Percentiles rank a stretch among this genome's conserved stretches.
Evolutionary conservation across 2,888 invertebrate species (phyloP).

Genomic region (Erebia palarica): DNA sequence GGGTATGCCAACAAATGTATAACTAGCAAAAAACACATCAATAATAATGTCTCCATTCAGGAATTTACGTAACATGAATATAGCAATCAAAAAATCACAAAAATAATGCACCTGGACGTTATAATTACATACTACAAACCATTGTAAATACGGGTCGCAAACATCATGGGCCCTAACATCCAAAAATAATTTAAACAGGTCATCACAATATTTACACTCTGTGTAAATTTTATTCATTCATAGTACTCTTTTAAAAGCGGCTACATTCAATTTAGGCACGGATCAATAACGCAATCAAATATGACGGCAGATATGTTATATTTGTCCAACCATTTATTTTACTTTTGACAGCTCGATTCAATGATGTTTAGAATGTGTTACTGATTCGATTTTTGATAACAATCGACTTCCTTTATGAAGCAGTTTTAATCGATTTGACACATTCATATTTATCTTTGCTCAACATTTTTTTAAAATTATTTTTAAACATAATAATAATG

Average conservation of each 20-base stretch:
- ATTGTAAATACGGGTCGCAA: slow-evolving; percentile 59
- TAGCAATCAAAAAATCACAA: slow-evolving; percentile 60
- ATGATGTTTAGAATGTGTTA: too few species aligned
- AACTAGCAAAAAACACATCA: slow-evolving; percentile 30
- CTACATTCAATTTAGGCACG: slow-evolving; percentile 23
- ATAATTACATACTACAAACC: slow-evolving; percentile 40
- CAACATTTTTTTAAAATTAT: too few species aligned
- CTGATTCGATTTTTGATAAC: too few species aligned
- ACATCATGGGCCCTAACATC: slow-evolving; percentile 54
- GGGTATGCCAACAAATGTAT: slow-evolving; percentile 24
- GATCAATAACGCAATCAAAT: slow-evolving; percentile 40
- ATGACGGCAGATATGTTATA: slow-evolving; percentile 29
- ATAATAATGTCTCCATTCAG: slow-evolving; percentile 28
- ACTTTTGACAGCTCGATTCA: too few species aligned
- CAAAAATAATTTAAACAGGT: slow-evolving; percentile 81
- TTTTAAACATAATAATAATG: too few species aligned
- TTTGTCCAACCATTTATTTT: too few species aligned
- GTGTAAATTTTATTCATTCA: slow-evolving; percentile 53
- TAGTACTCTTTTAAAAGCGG: slow-evolving; percentile 19
- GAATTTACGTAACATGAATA: slow-evolving; percentile 54
- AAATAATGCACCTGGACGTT: slow-evolving; percentile 69
- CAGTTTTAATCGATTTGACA: too few species aligned
- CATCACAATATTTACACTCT: slow-evolving; percentile 66
- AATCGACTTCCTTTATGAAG: too few species aligned
- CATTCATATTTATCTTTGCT: too few species aligned